A percentile compares a stretch with the other conserved stretches of the same genome.
These are phyloP conservation scores for Charadrius vociferus DNA, from an alignment of 2,113 vertebrate genomes.

Conservation along the genomic window DNA sequence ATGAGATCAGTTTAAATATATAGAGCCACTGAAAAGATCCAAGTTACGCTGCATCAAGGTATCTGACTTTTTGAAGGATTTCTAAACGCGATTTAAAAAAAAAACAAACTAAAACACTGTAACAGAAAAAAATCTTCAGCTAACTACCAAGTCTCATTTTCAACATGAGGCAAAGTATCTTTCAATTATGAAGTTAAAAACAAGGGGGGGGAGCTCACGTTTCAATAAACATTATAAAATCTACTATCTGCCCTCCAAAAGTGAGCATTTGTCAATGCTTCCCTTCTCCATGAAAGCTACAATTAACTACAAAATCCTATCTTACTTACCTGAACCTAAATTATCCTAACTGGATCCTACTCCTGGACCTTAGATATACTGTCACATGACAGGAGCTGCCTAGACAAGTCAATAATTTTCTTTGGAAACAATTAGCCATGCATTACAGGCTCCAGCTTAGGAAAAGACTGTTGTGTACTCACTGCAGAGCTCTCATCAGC, in stretches of 20 bases:
- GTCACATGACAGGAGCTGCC: conserved; percentile 1
- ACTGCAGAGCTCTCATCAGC: neutral
- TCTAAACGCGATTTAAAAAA: neutral
- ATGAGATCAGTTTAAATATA: neutral
- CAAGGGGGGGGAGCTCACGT: neutral
- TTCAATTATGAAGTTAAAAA: neutral
- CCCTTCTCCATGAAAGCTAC: neutral
- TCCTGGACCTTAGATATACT: neutral
- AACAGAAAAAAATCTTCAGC: neutral
- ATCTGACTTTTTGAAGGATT: neutral
- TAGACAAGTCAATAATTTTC: conserved; percentile 32
- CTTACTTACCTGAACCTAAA: conserved; percentile 33
- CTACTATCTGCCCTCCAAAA: neutral
- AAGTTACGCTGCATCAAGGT: neutral
- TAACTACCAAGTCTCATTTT: neutral
- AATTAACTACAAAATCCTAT: neutral
- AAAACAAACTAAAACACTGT: neutral
- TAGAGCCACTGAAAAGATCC: neutral
- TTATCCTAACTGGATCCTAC: neutral
- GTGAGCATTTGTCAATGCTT: neutral
- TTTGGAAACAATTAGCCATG: conserved; percentile 36
- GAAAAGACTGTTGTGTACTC: neutral
- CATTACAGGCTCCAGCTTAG: neutral
- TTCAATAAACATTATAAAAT: neutral
- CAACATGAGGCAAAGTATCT: neutral